phyloP scores from a whole-genome alignment of 2,113 vertebrate species.

The Rhadina sibilatrix region DNA sequence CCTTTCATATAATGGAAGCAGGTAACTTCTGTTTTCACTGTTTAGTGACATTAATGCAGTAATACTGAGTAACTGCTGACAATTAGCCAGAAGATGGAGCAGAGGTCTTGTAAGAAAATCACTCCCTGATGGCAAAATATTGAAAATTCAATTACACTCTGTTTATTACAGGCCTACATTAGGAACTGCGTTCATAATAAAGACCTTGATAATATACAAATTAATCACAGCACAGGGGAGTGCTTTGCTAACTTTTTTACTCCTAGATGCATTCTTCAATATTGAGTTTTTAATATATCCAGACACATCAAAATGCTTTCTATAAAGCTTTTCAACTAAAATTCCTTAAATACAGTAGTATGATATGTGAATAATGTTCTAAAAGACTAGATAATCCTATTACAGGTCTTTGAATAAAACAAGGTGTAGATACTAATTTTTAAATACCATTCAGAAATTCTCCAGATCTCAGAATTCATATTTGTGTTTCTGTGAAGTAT shows the following conservation, averaged over 20 bases:
- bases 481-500: neutral
- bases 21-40: conserved; percentile 36
- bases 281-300: conserved; percentile 72
- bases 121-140: conserved; percentile 79
- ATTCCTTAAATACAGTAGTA: conserved; percentile 35
- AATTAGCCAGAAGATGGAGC: conserved; percentile 80
- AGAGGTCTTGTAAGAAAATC: conserved; percentile 79
- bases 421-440: neutral
- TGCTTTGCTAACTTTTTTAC: conserved; percentile 69
- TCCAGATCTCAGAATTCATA: neutral
- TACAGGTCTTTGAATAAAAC: neutral
- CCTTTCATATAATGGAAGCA: neutral
- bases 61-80: conserved; percentile 74
- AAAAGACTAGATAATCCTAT: neutral
- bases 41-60: conserved; percentile 70
- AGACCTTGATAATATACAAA: conserved; percentile 79
- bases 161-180: conserved; percentile 80
- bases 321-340: conserved; percentile 47
- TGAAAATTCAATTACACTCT: conserved; percentile 84
- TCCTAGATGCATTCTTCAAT: conserved; percentile 58
- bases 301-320: conserved; percentile 18
- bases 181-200: conserved; percentile 78
- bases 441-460: neutral
- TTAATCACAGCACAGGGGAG: conserved; percentile 77
- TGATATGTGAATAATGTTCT: neutral